These are phyloP conservation scores for Amphiprion percula DNA, from an alignment of 2,113 vertebrate genomes.

Conservation along the genomic window DNA sequence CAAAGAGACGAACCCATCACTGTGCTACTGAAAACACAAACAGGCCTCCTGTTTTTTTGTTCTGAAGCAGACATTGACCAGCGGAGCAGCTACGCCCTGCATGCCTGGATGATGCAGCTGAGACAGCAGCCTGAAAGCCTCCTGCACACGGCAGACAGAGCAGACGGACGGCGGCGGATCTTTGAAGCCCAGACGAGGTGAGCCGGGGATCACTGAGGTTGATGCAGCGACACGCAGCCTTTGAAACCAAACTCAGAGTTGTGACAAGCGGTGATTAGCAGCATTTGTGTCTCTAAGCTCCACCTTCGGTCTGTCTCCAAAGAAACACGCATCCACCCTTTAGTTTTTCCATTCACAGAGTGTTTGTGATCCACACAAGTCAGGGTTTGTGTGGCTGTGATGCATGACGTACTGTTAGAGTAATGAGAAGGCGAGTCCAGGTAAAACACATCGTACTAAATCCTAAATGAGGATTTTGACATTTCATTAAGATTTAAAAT, in stretches of 20 bases:
- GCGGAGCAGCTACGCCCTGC: constrained; percentile 25
- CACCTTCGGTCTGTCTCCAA: constrained; percentile 46
- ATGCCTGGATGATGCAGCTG: constrained; percentile 28
- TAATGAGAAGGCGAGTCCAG: neutral
- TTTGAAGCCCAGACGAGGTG: constrained; percentile 51
- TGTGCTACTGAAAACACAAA: constrained; percentile 1
- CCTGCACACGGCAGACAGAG: constrained; percentile 16
- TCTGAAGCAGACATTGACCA: constrained; percentile 1
- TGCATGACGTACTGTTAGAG: constrained; percentile 4
- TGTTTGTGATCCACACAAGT: constrained; percentile 11
- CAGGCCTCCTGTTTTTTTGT: neutral
- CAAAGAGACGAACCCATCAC: neutral
- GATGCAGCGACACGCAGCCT: constrained; percentile 47
- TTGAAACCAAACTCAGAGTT: constrained; percentile 55
- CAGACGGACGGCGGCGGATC: neutral
- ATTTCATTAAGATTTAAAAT: no score
- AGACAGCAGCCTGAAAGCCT: neutral
- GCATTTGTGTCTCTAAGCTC: constrained; percentile 51
- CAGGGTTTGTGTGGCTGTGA: neutral
- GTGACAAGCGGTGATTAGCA: constrained; percentile 67
- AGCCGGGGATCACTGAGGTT: constrained; percentile 51
- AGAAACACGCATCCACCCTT: constrained; percentile 29
- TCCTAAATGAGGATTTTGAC: no score
- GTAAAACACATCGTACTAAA: no score
- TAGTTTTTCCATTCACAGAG: neutral